phyloP scores from a whole-genome alignment of 2,113 vertebrate genomes.

The Orycteropus afer region DNA sequence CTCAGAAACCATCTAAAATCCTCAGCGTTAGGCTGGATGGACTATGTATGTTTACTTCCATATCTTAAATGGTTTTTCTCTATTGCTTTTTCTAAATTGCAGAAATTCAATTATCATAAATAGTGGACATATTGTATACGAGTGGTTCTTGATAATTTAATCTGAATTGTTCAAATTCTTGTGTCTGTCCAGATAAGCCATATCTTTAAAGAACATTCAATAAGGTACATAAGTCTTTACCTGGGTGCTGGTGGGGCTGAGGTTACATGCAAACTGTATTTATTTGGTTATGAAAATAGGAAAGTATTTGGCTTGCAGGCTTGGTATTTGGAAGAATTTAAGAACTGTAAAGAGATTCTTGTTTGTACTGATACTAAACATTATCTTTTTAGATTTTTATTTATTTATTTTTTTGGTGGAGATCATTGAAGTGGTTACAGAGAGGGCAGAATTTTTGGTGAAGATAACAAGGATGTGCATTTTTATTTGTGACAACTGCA shows the following conservation, averaged over 20 bases:
- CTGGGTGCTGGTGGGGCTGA: no score
- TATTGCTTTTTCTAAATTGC: constrained; percentile 37
- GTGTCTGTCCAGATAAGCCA: constrained; percentile 27
- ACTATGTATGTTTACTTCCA: background rate
- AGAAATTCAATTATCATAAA: constrained; percentile 48
- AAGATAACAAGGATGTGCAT: background rate
- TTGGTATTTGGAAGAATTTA: background rate
- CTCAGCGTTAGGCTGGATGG: background rate
- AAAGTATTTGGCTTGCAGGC: background rate
- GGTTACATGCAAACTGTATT: background rate
- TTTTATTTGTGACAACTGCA: background rate
- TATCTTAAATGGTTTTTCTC: background rate
- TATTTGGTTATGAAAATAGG: background rate
- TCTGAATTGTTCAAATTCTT: constrained; percentile 54
- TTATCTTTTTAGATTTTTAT: background rate
- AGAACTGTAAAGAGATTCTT: constrained; percentile 32
- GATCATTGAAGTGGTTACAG: background rate
- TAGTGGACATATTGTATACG: background rate
- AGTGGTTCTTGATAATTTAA: constrained; percentile 45
- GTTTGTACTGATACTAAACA: constrained; percentile 3
- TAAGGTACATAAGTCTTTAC: fast-evolving
- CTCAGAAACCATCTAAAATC: background rate
- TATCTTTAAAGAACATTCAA: constrained; percentile 36
- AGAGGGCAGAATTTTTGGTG: background rate
- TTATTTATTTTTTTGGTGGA: background rate